Conservation (phyloP, 2,888 invertebrate genomes). For the Agrotis puta region DNA sequence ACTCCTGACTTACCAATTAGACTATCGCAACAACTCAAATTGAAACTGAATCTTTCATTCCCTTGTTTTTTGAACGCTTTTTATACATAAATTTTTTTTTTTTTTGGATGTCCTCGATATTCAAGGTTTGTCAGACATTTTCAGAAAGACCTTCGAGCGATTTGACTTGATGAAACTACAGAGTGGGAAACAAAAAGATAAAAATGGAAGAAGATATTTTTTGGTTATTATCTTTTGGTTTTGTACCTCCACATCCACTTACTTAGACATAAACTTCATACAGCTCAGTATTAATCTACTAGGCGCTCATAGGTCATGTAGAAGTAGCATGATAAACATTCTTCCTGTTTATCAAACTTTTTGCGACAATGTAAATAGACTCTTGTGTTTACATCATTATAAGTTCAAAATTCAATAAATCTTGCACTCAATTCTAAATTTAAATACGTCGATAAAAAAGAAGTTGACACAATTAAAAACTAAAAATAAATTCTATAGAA, state of each 20-base stretch:
- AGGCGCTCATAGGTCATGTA: constrained; percentile 5
- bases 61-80: too few relatives aligned
- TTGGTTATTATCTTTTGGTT: too few relatives aligned
- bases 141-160: too few relatives aligned
- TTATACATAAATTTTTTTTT: too few relatives aligned
- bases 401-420: constrained; percentile 10
- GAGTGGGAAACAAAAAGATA: neutral
- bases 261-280: neutral
- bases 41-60: too few relatives aligned
- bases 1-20: too few relatives aligned
- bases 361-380: neutral
- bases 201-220: too few relatives aligned
- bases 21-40: too few relatives aligned
- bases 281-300: neutral
- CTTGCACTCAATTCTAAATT: constrained; percentile 17
- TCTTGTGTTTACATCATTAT: neutral
- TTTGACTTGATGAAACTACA: too few relatives aligned
- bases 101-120: too few relatives aligned
- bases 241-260: neutral
- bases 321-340: neutral
- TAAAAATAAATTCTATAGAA: constrained; percentile 45
- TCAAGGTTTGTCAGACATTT: too few relatives aligned
- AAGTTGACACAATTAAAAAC: constrained; percentile 8
- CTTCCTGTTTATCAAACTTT: neutral
- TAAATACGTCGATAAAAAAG: constrained; percentile 25